Evolutionary conservation across 2,888 invertebrate genomes (phyloP), one percentile per base, ranked within the genome.

Genomic region (Blera fallax): DNA sequence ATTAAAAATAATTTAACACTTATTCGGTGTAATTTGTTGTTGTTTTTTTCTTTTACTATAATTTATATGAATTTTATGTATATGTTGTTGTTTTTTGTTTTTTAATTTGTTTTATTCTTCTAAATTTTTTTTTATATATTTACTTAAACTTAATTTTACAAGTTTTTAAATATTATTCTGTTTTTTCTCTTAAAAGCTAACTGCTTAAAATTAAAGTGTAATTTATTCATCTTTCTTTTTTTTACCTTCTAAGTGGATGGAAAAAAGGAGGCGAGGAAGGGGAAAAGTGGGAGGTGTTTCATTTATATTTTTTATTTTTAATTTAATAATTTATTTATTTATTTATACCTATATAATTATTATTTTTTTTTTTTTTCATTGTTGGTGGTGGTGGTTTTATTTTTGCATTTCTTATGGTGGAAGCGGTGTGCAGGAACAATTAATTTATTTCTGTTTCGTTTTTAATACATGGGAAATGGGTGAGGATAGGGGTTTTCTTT

Each of bases 341-440:
- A 79, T 83, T 50, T 69, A 80, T 84, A 84, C 64, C 84, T 84
- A 84, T 80, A 74, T 76, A 80, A 56, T n/a, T n/a, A n/a, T n/a
- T n/a, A 73, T 58, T 56, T 74, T 11, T 73, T 18, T 58, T 43
- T 24, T 14, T 65, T 65, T 65, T 43, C 8, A 50, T 48, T 80
- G 40, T 48, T 82, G 60, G 72, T 87, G 81, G 81, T 85, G 70
- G 81, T 85, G 58, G 48, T 74, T 58, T 58, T n/a, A n/a, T n/a
- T 34, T 74, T 82, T 78, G 60, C 65, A 76, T 77, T 77, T 77
- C 32, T 69, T 74, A 54, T 84, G 85, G 80, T 85, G 85, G 80
- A 85, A 85, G 85, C 85, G 77, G 85, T 85, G 85, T 85, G 85
- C 85, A 81, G 85, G 78, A 85, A 85, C 81, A 85, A 80, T 85